Base-by-base conservation (phyloP, 2,888 invertebrate species). In the Muschampia plurimacula region DNA sequence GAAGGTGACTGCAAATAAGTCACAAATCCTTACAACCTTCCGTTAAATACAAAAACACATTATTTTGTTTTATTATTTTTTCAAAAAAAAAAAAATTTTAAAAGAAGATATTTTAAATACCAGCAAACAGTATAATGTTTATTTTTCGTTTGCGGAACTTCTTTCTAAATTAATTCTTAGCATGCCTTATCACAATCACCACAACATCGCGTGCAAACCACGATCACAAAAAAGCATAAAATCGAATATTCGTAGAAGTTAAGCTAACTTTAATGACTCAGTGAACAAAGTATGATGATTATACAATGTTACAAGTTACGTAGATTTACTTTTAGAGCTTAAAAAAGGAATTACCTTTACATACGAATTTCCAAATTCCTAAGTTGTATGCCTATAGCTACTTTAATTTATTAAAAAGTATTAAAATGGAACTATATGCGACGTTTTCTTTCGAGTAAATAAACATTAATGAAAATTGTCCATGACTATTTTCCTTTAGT, bases 1-100 rank as follows among this genome's bases (percentile, higher is more conserved):
- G 46, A 72, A 72, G 72, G 72, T 72, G 72, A 72, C 72, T 72
- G 63, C 72, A 67, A 72, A 72, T 72, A 72, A 57, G 28, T 63
- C 55, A 63, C 32, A 57, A 55, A 63, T 13, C 49, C 39, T 9
- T 60, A 59, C 13, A 44, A 6, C 52, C 22, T 22, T 55, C 22
- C 22, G 22, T 32, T 32, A 32, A 32, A 32, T 32, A 32, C 32
- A 32, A 49, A 49, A 6, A 15, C 49, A 49, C 41, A 2, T 41
- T 46, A 46, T 12, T 12, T 46, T 41, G 9, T 41, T 41, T 41
- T 41, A 41, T 39, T 39, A 6, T 39, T 6, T 39, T 39, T 39
- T 39, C 2, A 2, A 39, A 6, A 2, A 39, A 39, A 4, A 39
- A 39, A 2, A 39, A 39, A 22, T 22, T 22, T 22, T 22, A 22